phyloP scores from a whole-genome alignment of 2,888 invertebrate species.

The Idaea straminata region DNA sequence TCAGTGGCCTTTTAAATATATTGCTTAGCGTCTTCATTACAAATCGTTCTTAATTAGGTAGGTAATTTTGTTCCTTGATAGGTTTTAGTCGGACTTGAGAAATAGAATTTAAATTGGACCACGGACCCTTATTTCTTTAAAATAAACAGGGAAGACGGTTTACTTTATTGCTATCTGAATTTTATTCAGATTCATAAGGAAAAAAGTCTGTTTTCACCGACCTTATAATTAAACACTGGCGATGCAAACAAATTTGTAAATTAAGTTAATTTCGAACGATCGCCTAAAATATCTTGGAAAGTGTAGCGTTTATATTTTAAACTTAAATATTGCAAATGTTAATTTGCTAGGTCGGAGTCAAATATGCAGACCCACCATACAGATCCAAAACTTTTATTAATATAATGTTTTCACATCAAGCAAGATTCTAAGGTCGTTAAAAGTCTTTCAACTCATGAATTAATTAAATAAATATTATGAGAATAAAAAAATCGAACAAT shows the following conservation, averaged over 20 bases:
- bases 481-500: too few relatives aligned
- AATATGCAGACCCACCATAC: too few relatives aligned
- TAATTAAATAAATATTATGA: too few relatives aligned
- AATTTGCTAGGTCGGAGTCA: too few relatives aligned
- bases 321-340: background rate
- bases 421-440: too few relatives aligned
- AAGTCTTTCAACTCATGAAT: too few relatives aligned
- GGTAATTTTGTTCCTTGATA: slow-evolving; percentile 37
- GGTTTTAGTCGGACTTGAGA: background rate
- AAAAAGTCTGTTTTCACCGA: background rate
- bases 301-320: background rate
- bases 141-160: background rate
- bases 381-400: too few relatives aligned
- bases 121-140: background rate
- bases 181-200: slow-evolving; percentile 1
- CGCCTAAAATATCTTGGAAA: background rate
- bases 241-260: background rate
- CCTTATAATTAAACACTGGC: slow-evolving; percentile 1
- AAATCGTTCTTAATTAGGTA: slow-evolving; percentile 50
- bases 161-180: background rate
- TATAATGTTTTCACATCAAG: too few relatives aligned
- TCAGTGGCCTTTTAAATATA: slow-evolving; percentile 62
- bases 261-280: slow-evolving; percentile 13
- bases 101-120: slow-evolving; percentile 2
- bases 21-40: slow-evolving; percentile 57